Conservation (phyloP, 2,888 invertebrate genomes). For the Hoplodrina ambigua region DNA sequence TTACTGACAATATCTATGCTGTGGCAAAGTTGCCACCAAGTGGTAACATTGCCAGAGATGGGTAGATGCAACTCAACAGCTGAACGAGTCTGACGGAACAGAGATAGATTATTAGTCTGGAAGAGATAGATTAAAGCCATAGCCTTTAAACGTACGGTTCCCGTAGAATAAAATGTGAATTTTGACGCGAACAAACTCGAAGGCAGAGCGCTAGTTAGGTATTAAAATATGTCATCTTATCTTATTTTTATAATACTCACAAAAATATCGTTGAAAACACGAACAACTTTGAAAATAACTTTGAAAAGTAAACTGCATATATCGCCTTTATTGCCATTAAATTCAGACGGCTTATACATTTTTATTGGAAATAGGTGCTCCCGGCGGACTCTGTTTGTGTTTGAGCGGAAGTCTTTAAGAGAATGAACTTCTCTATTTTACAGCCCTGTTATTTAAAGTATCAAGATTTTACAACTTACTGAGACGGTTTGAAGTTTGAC, state of each 20-base stretch:
- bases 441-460: neutral
- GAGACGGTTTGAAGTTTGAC: neutral
- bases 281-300: constrained; percentile 34
- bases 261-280: neutral
- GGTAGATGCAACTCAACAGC: no score
- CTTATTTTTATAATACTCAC: neutral
- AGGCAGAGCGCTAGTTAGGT: no score
- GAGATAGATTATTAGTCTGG: no score
- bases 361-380: constrained; percentile 25
- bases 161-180: no score
- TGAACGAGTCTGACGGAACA: no score
- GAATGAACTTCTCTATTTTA: constrained; percentile 19
- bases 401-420: constrained; percentile 5
- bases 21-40: no score
- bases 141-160: no score
- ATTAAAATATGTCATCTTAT: no score
- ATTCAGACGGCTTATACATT: constrained; percentile 25
- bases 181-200: no score
- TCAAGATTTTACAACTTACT: neutral
- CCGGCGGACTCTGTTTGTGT: constrained; percentile 28
- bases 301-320: constrained; percentile 39
- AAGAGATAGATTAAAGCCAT: no score
- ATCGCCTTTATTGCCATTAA: constrained; percentile 35
- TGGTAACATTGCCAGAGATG: no score
- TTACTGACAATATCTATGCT: neutral